These are phyloP conservation scores for Acrocyrtus sp. DNA, from an alignment of 2,888 invertebrate species.

Conservation along the genomic window DNA sequence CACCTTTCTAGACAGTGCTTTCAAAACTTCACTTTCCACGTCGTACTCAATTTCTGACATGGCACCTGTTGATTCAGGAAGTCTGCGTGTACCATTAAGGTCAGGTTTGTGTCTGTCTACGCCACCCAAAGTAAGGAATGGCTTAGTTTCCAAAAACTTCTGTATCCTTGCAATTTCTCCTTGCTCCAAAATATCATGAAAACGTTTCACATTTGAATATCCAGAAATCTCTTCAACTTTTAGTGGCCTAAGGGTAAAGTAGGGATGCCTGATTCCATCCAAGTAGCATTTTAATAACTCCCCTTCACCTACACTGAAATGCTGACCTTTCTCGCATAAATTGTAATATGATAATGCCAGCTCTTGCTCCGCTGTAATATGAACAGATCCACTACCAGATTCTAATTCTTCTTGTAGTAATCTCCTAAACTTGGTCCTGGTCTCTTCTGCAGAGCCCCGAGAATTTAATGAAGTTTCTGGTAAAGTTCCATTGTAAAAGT, in stretches of 20 bases:
- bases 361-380: not conserved
- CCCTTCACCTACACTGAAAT: not conserved
- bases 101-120: not conserved
- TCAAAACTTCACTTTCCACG: not conserved
- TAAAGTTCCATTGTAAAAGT: not conserved
- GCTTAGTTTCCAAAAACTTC: too few species aligned
- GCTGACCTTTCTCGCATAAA: not conserved
- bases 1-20: not conserved
- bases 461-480: not conserved
- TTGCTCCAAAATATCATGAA: slow-evolving; percentile 7
- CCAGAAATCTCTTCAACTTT: slow-evolving; percentile 13
- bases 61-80: not conserved
- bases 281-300: slow-evolving; percentile 2
- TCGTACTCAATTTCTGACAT: not conserved
- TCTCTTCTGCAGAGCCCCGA: not conserved
- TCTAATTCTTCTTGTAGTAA: too few species aligned
- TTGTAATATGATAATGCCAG: not conserved
- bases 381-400: not conserved
- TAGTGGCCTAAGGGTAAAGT: not conserved
- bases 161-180: slow-evolving; percentile 4
- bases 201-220: not conserved
- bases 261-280: not conserved
- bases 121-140: too few species aligned
- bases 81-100: not conserved
- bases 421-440: not conserved